Base-by-base conservation (phyloP, 2,888 invertebrate genomes). In the Heteromurus nitidus region DNA sequence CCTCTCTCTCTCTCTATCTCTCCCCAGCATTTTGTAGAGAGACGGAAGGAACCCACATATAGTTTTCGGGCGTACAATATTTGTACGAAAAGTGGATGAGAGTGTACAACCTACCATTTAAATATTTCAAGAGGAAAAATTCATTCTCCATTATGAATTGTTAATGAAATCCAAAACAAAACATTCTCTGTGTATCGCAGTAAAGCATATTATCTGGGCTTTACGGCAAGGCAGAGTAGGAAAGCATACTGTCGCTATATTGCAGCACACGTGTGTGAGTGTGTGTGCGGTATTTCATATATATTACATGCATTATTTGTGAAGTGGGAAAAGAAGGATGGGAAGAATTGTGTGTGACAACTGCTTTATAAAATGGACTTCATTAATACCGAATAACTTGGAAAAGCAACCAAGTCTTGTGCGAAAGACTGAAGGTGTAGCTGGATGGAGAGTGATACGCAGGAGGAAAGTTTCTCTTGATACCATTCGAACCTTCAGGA, bases 141-240 rank as follows among this genome's bases (percentile, higher is more conserved):
- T 76, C 76, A 76, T 76, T 76, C 76, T 68, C 67, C 67, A 68
- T 58, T 68, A 76, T 76, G 76, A 76, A 76, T 76, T 67, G 58
- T 76, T 76, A 68, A 76, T 76, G 76, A 76, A 76, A 76, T 76
- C 67, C 76, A 76, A 76, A 76, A 76, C 76, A 76, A 76, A 76
- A 76, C 76, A 76, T 55, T 76, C 60, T 64, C 16, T 50, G 11
- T 47, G 50, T 62, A 62, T 47, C 18, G 47, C 16, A 67, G 13
- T 44, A 44, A n/a, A 36, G 18, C 42, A 22, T 16, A 47, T 47
- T 5, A 5, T 9, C 36, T 11, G 18, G 47, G 47, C 47, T 7
- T n/a, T 47, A 13, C 9, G n/a, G 13, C 36, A 44, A 44, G 47
- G 53, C 50, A 68, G 18, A 62, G n/a, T n/a, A n/a, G n/a, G n/a